Evolutionary conservation across 92 coral and sea anemone genomes (phyloP), one percentile per base, ranked within the genome.

Genomic region (Plumapathes pennacea): DNA sequence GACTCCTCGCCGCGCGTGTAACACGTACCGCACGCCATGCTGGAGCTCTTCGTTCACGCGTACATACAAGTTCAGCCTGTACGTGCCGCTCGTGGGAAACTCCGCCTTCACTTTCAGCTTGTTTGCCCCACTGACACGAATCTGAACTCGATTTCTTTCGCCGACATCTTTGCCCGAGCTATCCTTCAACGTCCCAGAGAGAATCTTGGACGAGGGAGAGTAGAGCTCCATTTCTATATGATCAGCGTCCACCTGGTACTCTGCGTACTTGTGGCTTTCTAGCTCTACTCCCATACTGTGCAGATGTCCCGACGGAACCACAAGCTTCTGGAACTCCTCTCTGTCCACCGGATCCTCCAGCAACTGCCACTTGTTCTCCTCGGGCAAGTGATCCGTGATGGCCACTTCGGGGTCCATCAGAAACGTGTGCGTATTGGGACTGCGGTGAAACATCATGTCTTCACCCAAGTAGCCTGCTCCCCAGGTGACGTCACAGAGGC

Each of bases 341-440:
- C 47, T 74, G 29, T 60, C 46, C 25, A 86, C 58, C 5, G 82
- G 82, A 30, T 76, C 51, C 11, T 74, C 80, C 17, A 86, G 54
- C 6, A 83, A 69, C 57, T 86, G 95, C 85, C 95, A 86, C 20
- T 83, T 46, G 4, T 82, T 68, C 7, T 77, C 83, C 14, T 51
- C 67, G 1, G 95, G 95, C 9, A 76, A 54, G 34, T 82, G 84
- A 15, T 85, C 83, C 38, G 55, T 60, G 19, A 87, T 77, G 13
- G 95, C 85, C 30, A 36, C 62, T 5, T 83, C 95, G 5, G 95
- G 95, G 33, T 75, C 89, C 77, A 77, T 64, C 20, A 82, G 81
- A 57, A 82, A 82, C 65, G 69, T 63, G 32, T 64, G 46, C 34
- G 76, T 57, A 51, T 77, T 67, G 20, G 81, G 69, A 46, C 53